phyloP scores from a whole-genome alignment of 1,140 invertebrate genomes.

The Glossosoma conforme region DNA sequence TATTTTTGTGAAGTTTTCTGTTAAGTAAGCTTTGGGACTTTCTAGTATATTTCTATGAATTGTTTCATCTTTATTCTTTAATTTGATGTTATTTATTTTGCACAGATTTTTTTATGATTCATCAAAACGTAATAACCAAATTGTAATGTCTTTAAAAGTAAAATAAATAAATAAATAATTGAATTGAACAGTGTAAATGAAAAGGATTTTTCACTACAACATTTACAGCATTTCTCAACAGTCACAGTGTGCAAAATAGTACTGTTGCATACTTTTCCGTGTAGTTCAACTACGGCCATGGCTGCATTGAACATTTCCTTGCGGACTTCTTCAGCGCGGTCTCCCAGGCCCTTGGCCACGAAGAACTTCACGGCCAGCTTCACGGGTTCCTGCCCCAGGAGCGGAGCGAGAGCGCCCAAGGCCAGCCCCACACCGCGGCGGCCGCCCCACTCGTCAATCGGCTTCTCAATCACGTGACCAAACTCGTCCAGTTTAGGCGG shows the following conservation, averaged over 20 bases:
- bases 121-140: not conserved
- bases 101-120: not conserved
- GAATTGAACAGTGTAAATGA: not conserved
- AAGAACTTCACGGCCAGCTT: slow-evolving; percentile 74
- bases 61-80: too few relatives aligned
- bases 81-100: too few relatives aligned
- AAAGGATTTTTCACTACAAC: too few relatives aligned
- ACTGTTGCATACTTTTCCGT: slow-evolving; percentile 80
- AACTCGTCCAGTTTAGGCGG: slow-evolving; percentile 87
- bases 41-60: too few relatives aligned
- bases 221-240: not conserved
- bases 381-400: slow-evolving; percentile 64
- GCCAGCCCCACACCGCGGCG: slow-evolving; percentile 83
- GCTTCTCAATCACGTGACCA: slow-evolving; percentile 80
- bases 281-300: slow-evolving; percentile 82
- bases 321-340: slow-evolving; percentile 77
- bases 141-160: not conserved
- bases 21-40: too few relatives aligned
- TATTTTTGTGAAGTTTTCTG: too few relatives aligned
- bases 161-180: not conserved
- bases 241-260: too few relatives aligned
- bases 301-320: slow-evolving; percentile 90
- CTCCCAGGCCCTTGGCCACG: slow-evolving; percentile 80
- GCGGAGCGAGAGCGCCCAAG: slow-evolving; percentile 64
- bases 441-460: slow-evolving; percentile 83